A percentile compares a stretch with the other conserved stretches of the same genome.
Evolutionary conservation across 2,113 vertebrate genomes (phyloP).

Genomic region (Syngnathoides biaculeatus): DNA sequence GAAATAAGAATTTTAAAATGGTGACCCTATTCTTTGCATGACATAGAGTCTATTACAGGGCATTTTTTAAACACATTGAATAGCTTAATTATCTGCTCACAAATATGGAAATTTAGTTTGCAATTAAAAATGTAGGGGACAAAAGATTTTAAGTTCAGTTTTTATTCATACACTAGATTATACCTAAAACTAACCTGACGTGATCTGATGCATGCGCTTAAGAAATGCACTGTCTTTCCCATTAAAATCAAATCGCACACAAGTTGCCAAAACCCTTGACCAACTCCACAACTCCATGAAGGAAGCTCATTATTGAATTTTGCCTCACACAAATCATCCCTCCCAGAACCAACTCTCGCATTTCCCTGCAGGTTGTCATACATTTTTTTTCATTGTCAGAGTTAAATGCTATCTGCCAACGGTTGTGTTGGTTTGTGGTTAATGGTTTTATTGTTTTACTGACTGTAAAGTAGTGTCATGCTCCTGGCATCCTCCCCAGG

Average conservation of each 20-base stretch:
- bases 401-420: background rate
- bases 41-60: background rate
- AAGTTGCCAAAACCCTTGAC: background rate
- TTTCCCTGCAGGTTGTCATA: background rate
- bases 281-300: background rate
- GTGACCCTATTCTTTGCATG: background rate
- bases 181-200: background rate
- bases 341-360: background rate
- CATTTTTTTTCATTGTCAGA: background rate
- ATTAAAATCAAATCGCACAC: background rate
- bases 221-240: background rate
- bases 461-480: too few relatives aligned
- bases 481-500: too few relatives aligned
- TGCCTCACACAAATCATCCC: background rate
- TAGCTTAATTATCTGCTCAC: background rate
- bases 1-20: too few relatives aligned
- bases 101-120: background rate
- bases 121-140: background rate
- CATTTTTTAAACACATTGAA: background rate
- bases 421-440: background rate
- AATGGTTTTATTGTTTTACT: too few relatives aligned
- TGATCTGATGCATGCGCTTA: background rate
- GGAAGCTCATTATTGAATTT: background rate
- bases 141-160: background rate
- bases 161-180: background rate